A percentile compares a stretch with the other conserved stretches of the same genome.
phyloP scores from a whole-genome alignment of 2,797 vertebrate genomes.

The Esox lucius region DNA sequence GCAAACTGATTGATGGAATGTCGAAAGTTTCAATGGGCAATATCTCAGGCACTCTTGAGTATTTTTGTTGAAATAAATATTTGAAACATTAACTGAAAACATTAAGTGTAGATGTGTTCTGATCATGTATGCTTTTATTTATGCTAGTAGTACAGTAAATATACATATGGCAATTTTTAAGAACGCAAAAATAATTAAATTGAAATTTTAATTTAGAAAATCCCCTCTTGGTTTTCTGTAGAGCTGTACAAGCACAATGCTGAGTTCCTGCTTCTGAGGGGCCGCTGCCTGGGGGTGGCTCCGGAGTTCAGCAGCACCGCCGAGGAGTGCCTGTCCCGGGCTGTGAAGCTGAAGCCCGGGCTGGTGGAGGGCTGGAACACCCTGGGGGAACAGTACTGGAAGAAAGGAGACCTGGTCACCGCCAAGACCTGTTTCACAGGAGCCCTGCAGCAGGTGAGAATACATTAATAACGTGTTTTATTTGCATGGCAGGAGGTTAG shows the following conservation, averaged over 20 bases:
- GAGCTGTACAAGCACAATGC: conserved; percentile 75
- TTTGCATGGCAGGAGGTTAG: neutral
- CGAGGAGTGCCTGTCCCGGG: conserved; percentile 84
- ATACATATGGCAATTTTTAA: no score
- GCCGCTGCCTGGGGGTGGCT: conserved; percentile 82
- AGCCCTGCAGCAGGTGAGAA: conserved; percentile 82
- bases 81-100: no score
- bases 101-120: no score
- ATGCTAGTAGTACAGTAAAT: no score
- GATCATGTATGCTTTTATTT: no score
- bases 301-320: conserved; percentile 76
- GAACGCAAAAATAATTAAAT: neutral
- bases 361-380: conserved; percentile 91
- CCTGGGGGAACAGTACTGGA: conserved; percentile 92
- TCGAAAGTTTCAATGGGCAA: no score
- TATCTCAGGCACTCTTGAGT: no score
- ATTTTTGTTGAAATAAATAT: no score
- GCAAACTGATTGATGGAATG: no score
- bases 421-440: conserved; percentile 90
- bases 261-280: conserved; percentile 81
- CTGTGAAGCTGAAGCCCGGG: conserved; percentile 86
- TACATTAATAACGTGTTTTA: neutral
- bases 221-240: conserved; percentile 44
- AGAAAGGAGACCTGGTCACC: conserved; percentile 82
- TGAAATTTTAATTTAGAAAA: no score